Conservation (phyloP, 2,888 invertebrate genomes). For the Gonocerus acuteangulatus region DNA sequence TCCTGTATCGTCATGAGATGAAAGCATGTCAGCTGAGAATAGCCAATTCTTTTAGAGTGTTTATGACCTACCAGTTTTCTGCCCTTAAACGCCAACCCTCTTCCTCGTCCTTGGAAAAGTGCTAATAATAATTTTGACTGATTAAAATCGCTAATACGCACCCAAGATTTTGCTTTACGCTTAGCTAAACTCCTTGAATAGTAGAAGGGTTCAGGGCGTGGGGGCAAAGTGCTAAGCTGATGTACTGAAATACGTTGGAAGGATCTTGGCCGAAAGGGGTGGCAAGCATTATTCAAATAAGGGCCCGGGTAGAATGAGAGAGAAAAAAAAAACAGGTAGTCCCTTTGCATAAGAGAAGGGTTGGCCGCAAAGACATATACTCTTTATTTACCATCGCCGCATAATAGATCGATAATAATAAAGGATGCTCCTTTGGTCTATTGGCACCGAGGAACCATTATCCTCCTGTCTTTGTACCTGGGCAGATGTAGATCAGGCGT, state of each 20-base stretch:
- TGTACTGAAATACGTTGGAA: constrained; percentile 22
- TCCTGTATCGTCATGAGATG: too few species aligned
- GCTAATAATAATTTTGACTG: too few species aligned
- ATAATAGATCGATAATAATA: constrained; percentile 31
- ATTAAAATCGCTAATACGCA: too few species aligned
- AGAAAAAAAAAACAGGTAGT: constrained; percentile 15
- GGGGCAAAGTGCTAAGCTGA: neutral
- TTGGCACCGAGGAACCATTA: neutral
- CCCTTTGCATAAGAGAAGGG: constrained; percentile 2
- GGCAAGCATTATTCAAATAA: constrained; percentile 19
- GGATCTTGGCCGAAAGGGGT: constrained; percentile 22
- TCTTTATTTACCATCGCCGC: constrained; percentile 29
- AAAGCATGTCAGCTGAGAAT: too few species aligned
- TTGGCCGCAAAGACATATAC: constrained; percentile 27
- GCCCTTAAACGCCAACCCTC: too few species aligned
- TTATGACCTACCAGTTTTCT: too few species aligned
- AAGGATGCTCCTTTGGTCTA: constrained; percentile 8
- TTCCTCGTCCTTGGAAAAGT: too few species aligned
- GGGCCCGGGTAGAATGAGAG: constrained; percentile 1
- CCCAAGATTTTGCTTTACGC: too few species aligned
- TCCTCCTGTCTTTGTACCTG: constrained; percentile 3
- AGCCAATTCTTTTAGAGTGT: too few species aligned
- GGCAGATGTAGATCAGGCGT: constrained; percentile 20
- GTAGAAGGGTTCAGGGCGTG: too few species aligned
- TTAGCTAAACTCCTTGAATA: too few species aligned